phyloP scores from a whole-genome alignment of 2,113 vertebrate species.

The Aegypius monachus region DNA sequence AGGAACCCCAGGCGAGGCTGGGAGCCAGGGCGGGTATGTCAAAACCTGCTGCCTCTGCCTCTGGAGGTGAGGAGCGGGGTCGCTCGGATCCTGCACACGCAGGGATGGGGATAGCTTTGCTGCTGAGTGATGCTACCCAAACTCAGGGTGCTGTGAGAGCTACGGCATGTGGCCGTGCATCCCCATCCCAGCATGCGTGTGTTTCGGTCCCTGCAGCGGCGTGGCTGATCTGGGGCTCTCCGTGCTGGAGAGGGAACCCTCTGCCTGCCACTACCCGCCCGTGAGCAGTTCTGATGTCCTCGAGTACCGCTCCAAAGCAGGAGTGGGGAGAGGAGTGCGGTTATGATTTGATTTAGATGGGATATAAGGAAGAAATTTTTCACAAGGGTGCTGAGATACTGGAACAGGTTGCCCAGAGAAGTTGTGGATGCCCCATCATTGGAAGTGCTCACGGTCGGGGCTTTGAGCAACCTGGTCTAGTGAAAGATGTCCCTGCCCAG shows the following conservation, averaged over 20 bases:
- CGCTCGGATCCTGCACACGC: accelerated
- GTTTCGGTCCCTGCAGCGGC: neutral
- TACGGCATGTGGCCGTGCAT: accelerated
- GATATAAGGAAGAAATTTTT: neutral
- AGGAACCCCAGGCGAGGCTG: neutral
- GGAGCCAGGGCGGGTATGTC: neutral
- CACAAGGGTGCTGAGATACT: accelerated
- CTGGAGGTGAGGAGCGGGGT: neutral
- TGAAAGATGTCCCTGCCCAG: neutral
- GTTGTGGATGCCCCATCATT: neutral
- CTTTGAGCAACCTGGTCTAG: neutral
- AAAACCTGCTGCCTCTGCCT: neutral
- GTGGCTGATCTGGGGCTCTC: neutral
- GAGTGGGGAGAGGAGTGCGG: neutral
- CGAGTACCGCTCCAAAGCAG: accelerated
- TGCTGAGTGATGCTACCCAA: neutral
- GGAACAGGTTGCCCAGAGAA: neutral
- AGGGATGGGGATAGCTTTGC: neutral
- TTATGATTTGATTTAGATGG: neutral
- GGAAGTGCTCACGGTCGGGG: neutral
- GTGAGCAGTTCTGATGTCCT: neutral
- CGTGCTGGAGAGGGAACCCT: neutral
- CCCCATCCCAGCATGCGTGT: accelerated
- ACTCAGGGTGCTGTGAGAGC: neutral
- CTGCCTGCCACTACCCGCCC: neutral